These are phyloP conservation scores for Megamerina dolium DNA, from an alignment of 2,888 invertebrate species.

Conservation along the genomic window DNA sequence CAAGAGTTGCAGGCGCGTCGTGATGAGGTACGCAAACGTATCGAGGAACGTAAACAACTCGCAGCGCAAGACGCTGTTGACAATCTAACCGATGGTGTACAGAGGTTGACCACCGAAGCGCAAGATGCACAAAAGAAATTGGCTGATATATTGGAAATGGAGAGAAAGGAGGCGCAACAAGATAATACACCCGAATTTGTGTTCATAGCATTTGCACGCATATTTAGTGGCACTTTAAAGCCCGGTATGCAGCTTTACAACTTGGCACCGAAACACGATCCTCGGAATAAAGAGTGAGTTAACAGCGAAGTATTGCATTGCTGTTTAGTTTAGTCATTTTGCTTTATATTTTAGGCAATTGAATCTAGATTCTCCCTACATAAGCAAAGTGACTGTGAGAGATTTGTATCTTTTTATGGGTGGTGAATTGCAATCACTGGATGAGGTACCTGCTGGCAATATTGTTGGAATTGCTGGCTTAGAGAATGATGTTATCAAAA, in stretches of 20 bases:
- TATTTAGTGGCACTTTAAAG: constrained; percentile 81
- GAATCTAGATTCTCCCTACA: constrained; percentile 39
- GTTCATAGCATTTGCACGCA: constrained; percentile 86
- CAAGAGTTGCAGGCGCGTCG: constrained; percentile 67
- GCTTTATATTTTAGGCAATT: constrained; percentile 14
- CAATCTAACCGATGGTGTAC: constrained; percentile 29
- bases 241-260: constrained; percentile 75
- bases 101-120: constrained; percentile 26
- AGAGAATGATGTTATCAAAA: constrained; percentile 78
- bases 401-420: constrained; percentile 90
- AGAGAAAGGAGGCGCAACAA: constrained; percentile 20
- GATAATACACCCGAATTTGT: constrained; percentile 51
- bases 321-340: no score
- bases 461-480: constrained; percentile 84
- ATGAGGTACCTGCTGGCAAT: constrained; percentile 82
- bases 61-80: constrained; percentile 27
- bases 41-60: constrained; percentile 53
- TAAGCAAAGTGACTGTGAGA: constrained; percentile 53
- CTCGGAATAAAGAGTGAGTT: constrained; percentile 51
- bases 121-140: neutral
- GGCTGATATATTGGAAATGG: neutral
- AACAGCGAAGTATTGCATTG: neutral
- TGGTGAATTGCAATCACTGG: constrained; percentile 74
- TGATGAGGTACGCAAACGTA: constrained; percentile 61
- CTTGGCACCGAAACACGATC: constrained; percentile 83